phyloP scores from a whole-genome alignment of 2,888 invertebrate species.

The Selenia dentaria region DNA sequence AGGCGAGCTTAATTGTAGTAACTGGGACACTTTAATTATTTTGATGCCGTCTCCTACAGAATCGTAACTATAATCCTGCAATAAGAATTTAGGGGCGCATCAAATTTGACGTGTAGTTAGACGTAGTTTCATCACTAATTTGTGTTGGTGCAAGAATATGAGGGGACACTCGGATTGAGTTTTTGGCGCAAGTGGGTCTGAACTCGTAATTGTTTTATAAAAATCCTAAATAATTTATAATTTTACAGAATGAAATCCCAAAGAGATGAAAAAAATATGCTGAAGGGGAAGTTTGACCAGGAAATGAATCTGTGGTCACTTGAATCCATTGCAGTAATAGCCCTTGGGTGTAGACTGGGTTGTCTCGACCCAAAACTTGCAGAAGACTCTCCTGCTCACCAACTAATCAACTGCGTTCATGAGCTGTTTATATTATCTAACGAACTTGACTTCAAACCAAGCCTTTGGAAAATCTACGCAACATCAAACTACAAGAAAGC shows the following conservation, averaged over 20 bases:
- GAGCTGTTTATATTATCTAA: slow-evolving; percentile 47
- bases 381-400: slow-evolving; percentile 54
- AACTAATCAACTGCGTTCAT: slow-evolving; percentile 59
- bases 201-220: too few relatives aligned
- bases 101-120: too few relatives aligned
- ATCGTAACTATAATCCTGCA: too few relatives aligned
- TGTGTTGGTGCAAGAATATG: too few relatives aligned
- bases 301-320: slow-evolving; percentile 86
- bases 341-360: slow-evolving; percentile 63
- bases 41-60: too few relatives aligned
- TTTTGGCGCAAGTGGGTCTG: too few relatives aligned
- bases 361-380: slow-evolving; percentile 57
- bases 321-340: slow-evolving; percentile 79
- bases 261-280: slow-evolving; percentile 77
- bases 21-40: too few relatives aligned
- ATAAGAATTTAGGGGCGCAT: too few relatives aligned
- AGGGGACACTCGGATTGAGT: too few relatives aligned
- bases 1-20: too few relatives aligned
- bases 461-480: slow-evolving; percentile 53
- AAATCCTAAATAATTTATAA: too few relatives aligned
- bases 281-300: slow-evolving; percentile 79
- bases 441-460: slow-evolving; percentile 60
- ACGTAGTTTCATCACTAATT: too few relatives aligned
- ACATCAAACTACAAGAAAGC: slow-evolving; percentile 57
- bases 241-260: slow-evolving; percentile 74